A percentile compares a stretch with the other conserved stretches of the same genome.
Evolutionary conservation across 2,113 vertebrate species (phyloP).

Genomic region (Serranochromis macrocephalus): DNA sequence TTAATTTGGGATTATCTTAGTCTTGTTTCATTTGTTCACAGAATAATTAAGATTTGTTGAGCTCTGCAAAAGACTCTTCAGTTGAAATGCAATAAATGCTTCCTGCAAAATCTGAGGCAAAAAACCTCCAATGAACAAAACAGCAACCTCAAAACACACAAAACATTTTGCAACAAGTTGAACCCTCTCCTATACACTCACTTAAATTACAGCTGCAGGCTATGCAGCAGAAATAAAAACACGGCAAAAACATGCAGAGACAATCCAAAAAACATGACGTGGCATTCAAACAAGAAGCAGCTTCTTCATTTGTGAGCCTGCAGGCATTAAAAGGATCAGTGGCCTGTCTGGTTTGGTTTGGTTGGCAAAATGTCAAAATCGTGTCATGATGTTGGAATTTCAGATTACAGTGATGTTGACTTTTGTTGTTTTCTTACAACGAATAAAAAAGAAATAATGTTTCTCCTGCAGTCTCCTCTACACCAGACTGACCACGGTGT

Average conservation of each 20-base stretch:
- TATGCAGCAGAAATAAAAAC: background rate
- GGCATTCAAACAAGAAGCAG: background rate
- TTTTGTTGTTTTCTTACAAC: background rate
- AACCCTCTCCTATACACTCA: background rate
- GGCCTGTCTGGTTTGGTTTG: background rate
- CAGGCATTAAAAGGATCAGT: background rate
- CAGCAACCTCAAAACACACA: background rate
- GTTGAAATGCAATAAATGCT: background rate
- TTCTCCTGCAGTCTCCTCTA: background rate
- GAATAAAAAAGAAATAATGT: background rate
- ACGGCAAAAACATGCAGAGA: background rate
- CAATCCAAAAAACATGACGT: background rate
- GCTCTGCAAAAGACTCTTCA: background rate
- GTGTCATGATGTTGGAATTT: background rate
- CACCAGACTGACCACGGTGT: background rate
- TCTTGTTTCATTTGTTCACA: background rate
- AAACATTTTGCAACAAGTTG: constrained; percentile 24
- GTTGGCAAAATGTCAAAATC: background rate
- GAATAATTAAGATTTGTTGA: background rate
- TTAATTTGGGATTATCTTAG: background rate
- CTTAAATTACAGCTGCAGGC: background rate
- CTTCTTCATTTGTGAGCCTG: background rate
- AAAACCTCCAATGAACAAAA: background rate
- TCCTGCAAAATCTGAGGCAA: background rate
- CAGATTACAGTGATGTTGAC: background rate